Evolutionary conservation across 1,140 invertebrate species (phyloP), one percentile per base, ranked within the genome.

Genomic region (Drosophila asahinai): DNA sequence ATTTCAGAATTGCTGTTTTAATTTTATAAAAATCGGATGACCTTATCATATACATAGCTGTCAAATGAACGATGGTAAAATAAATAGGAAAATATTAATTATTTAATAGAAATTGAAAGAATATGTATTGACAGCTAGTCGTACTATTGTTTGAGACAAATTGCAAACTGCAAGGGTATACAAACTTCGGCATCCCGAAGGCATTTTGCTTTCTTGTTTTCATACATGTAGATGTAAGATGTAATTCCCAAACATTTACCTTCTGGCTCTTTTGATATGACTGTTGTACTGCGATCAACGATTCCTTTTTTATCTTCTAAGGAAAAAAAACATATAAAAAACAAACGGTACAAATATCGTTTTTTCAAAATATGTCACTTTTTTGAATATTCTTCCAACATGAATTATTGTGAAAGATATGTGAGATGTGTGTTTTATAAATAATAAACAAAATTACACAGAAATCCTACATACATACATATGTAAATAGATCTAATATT

Each of bases 191-290:
- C 33, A 11, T 36, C 33, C 33, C 33, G 33, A 36, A 36, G 33
- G 11, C 8, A 36, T 2, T 9, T 36, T 36, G 1, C 33, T 38
- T 38, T 38, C 12, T 38, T 38, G 12, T 14, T 19, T 15, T 38
- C 4, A 54, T 19, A 15, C 6, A 55, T 38, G 17, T 19, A 38
- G 3, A 38, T 38, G 30, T 19, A 12, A 14, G 11, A 54, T 36
- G 30, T 54, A 38, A 22, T 55, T 55, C 36, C 3, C 52, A 38
- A 62, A 59, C 43, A 83, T 77, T 93, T 93, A 93, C 92, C 97
- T 96, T 97, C 96, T 86, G 97, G 96, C 92, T 98, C 97, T 96
- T 98, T 97, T 93, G 97, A 97, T 94, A 98, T 98, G 93, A 98
- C 97, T 92, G 97, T 98, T 93, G 97, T 97, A 94, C 97, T 97